Base-by-base conservation (phyloP, 2,113 vertebrate species). In the Hystrix brachyura region DNA sequence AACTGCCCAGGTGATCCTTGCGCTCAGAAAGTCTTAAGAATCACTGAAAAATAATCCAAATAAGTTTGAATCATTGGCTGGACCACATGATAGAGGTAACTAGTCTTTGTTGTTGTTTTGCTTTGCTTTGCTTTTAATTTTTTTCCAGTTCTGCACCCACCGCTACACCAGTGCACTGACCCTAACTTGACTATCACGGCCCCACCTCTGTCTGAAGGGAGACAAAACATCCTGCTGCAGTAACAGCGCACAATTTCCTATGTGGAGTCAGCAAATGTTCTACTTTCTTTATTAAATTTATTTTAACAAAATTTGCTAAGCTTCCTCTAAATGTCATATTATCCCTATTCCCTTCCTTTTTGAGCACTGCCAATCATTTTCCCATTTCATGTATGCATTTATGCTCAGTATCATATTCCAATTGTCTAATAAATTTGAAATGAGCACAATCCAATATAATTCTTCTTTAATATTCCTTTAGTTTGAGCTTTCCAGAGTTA, bases 341-440 rank as follows among this genome's bases (percentile, higher is more conserved):
- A 76, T n/a, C 38, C 7, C 59, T 72, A 38, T 11, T 67, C 69
- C 17, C 43, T 79, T 82, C 51, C 59, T 71, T 76, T 88, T 55
- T 85, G 88, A 78, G 51, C 74, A 65, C 69, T 97, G 84, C 46
- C 94, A 84, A 94, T 89, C 87, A 87, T 90, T 90, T 59, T 95
- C 53, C 34, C 74, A 90, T 90, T 93, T 96, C 60, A 81, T 80
- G 80, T 80, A 85, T n/a, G 51, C 18, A 84, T 0, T 74, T 72
- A 11, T 85, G 46, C 43, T 62, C 76, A 81, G 71, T 74, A 89
- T 91, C 60, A 27, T 64, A 91, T 92, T 92, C 60, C 79, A 90
- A 38, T 88, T 96, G 51, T 96, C 81, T 96, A 84, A 95, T 91
- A 96, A 65, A 82, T 94, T 94, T 95, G 60, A 96, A 96, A 92